Evolutionary conservation across 23 tunicate species (phyloP), one percentile per base, ranked within the genome.

Genomic region (Trididemnum nubilum): DNA sequence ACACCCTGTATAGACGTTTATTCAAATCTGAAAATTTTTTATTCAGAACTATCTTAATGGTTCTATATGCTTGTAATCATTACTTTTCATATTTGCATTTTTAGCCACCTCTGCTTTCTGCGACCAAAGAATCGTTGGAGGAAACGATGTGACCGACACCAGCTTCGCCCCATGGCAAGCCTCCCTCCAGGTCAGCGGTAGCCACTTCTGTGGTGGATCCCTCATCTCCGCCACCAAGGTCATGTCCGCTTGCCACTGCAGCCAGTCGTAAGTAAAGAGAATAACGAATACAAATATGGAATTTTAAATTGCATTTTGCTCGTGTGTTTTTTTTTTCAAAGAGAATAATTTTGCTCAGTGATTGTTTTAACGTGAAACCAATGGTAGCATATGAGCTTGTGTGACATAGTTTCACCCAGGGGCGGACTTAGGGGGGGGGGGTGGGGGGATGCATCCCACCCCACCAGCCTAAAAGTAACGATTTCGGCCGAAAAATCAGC

Each of bases 201-300:
- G 84, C 58, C 90, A 85, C 59, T 85, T 85, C 79, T 85, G 90
- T 34, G 90, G 90, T 28, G 90, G 72, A 1, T 85, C 90, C 79
- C 66, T 85, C 71, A 85, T 85, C 83, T 24, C 34, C 31, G 71
- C 90, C 40, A 78, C 84, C 33, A 67, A 78, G 25, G 82, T 85
- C 65, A 85, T 85, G 90, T 51, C 83, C 71, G 90, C 90, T 24
- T 77, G 83, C 52, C 90, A 85, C 70, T 85, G 90, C 84, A 4
- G 15, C 54, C 80, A 83, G 54, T 12, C 33, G 85, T 81, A 81
- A 77, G 81, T 19, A 38, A 37, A 34, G 19, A 15, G 7, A 63
- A 63, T 63, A 63, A 63, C 18, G 57, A 49, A 9, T 49, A 9
- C 57, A n/a, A n/a, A n/a, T n/a, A n/a, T n/a, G n/a, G n/a, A n/a